Percentiles rank a stretch among this genome's conserved stretches.
phyloP scores from a whole-genome alignment of 2,888 invertebrate species.

The Eurois occulta region DNA sequence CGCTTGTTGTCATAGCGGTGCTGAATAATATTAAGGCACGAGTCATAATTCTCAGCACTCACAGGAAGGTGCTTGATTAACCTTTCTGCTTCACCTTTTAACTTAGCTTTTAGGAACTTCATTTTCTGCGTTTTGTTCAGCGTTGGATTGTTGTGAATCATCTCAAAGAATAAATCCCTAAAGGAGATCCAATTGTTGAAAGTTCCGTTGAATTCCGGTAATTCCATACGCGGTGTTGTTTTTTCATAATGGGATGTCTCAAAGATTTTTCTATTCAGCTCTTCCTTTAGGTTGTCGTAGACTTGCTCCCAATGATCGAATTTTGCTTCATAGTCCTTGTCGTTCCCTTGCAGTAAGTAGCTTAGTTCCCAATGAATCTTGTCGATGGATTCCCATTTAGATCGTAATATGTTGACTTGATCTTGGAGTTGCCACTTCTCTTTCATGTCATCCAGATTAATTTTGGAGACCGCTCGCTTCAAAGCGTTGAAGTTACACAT shows the following conservation, averaged over 20 bases:
- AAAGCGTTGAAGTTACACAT: constrained; percentile 18
- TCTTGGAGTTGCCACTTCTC: constrained; percentile 10
- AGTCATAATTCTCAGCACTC: constrained; percentile 10
- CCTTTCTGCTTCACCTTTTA: background rate
- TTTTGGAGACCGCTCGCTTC: background rate
- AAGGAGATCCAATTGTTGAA: background rate
- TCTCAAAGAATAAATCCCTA: constrained; percentile 10
- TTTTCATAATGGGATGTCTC: background rate
- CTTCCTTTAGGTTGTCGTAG: too few relatives aligned
- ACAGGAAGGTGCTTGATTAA: constrained; percentile 8
- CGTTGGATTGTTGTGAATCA: constrained; percentile 16
- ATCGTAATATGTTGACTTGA: background rate
- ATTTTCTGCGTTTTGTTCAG: constrained; percentile 16
- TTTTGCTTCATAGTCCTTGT: too few relatives aligned
- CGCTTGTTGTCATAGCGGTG: constrained; percentile 7
- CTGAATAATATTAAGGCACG: constrained; percentile 2
- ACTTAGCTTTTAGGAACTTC: constrained; percentile 2
- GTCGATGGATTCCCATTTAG: too few relatives aligned
- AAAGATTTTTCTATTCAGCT: too few relatives aligned
- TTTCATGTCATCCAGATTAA: background rate
- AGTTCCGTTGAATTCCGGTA: background rate
- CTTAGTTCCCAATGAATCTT: too few relatives aligned
- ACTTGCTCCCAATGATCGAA: too few relatives aligned
- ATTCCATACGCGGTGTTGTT: constrained; percentile 3
- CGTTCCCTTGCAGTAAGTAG: too few relatives aligned